Conservation (phyloP, 2,888 invertebrate species). For the Meta bourneti region DNA sequence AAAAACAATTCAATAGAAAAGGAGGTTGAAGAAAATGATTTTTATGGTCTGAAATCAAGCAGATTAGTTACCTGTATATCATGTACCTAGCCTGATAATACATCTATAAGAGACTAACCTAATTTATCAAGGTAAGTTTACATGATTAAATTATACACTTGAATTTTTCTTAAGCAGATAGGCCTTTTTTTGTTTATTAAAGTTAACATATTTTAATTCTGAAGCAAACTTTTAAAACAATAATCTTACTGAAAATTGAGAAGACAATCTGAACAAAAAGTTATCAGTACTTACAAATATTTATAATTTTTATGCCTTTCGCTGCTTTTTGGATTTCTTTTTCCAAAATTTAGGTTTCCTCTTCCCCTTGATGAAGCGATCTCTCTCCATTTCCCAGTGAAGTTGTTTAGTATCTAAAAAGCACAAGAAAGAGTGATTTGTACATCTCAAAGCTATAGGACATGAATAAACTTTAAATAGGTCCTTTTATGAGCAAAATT, state of each 20-base stretch:
- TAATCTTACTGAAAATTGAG: not conserved
- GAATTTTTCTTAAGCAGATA: too few relatives aligned
- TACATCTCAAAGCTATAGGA: not conserved
- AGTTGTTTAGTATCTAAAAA: slow-evolving; percentile 80
- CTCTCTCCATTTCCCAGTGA: slow-evolving; percentile 80
- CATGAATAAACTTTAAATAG: not conserved
- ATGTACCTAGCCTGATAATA: too few relatives aligned
- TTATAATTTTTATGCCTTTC: slow-evolving; percentile 8
- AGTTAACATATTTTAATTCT: too few relatives aligned
- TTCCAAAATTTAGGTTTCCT: slow-evolving; percentile 51
- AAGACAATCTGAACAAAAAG: not conserved
- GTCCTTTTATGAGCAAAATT: too few relatives aligned
- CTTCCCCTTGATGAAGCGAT: slow-evolving; percentile 78
- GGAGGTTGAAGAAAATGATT: too few relatives aligned
- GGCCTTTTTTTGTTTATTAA: too few relatives aligned
- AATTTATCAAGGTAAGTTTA: too few relatives aligned
- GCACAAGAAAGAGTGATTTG: slow-evolving; percentile 24
- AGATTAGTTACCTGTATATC: too few relatives aligned
- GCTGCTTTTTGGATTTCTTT: slow-evolving; percentile 39
- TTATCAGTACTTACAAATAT: not conserved
- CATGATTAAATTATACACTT: too few relatives aligned
- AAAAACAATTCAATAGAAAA: too few relatives aligned
- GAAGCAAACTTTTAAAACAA: not conserved
- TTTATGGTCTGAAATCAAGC: too few relatives aligned
- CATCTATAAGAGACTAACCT: too few relatives aligned